Base-by-base conservation (phyloP, 1,140 invertebrate species). In the Aphaenogaster rudis region DNA sequence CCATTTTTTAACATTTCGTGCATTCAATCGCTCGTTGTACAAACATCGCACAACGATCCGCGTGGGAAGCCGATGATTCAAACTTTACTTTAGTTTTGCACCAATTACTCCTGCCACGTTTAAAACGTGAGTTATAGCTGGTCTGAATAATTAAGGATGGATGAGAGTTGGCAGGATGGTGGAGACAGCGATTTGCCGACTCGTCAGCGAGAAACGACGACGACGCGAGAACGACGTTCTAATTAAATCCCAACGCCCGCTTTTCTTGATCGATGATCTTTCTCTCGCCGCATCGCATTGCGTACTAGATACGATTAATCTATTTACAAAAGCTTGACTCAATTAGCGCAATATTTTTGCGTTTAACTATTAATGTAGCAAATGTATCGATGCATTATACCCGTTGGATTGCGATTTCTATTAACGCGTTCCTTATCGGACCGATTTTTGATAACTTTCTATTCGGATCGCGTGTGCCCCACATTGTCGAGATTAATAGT, bases 51-150 rank as follows among this genome's bases (percentile, higher is more conserved):
- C 48, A 9, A 36, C 54, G 52, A 72, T 36, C 36, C 57, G 78
- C 9, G 59, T 45, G 15, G 21, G 45, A 9, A 3, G 52, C 57
- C 48, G 45, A 52, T 39, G 36, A 57, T 88, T 39, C 72, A 13
- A 87, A 87, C 54, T 87, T 78, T 72, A 54, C 71, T 57, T 77
- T 59, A 82, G 78, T 78, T 82, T 78, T 48, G 11, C 52, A 33
- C 52, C 67, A 84, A 87, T 88, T 76, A 69, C 15, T 50, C 42
- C 13, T 33, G 39, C 3, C 36, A 57, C 39, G 54, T 52, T 71
- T 87, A 72, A 82, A 87, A 88, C 66, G 52, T 50, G 67, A 84
- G 9, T 87, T 64, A 76, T 77, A 59, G 17, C 45, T 45, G n/a
- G 52, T 15, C 48, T 54, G 82, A 86, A 86, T 86, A 86, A 86